These are phyloP conservation scores for Urocitellus parryii DNA, from an alignment of 2,113 vertebrate genomes.

Conservation along the genomic window DNA sequence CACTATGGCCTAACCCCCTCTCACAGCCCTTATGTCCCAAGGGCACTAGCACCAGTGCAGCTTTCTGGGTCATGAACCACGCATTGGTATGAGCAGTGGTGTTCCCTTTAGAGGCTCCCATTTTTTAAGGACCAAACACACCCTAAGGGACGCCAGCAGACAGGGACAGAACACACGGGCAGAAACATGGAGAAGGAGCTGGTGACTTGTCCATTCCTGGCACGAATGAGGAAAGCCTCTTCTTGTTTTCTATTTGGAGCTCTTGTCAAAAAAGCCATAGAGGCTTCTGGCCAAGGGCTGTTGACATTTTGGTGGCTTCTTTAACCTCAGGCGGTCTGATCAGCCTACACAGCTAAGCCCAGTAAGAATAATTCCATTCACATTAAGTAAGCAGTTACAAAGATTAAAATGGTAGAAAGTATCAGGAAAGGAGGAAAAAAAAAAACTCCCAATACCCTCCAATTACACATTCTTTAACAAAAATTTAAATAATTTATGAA, in stretches of 20 bases:
- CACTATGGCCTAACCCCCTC: background rate
- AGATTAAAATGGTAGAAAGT: background rate
- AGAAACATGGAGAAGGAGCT: background rate
- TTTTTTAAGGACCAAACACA: background rate
- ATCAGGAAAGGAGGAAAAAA: background rate
- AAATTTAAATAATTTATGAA: conserved; percentile 1
- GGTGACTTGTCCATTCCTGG: background rate
- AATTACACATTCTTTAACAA: background rate
- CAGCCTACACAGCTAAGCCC: background rate
- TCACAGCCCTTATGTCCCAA: background rate
- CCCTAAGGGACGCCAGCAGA: background rate
- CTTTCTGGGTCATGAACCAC: background rate
- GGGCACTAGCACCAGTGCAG: background rate
- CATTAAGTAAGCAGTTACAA: conserved; percentile 1
- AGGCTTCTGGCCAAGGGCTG: background rate
- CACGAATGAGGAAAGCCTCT: background rate
- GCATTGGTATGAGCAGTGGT: background rate
- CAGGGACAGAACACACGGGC: background rate
- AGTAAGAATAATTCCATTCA: conserved; percentile 15
- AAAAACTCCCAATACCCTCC: background rate
- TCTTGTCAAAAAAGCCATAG: background rate
- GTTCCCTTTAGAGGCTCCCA: background rate
- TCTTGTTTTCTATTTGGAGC: background rate
- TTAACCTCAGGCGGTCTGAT: background rate
- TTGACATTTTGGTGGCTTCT: background rate